Percentiles rank a stretch among this genome's conserved stretches.
Evolutionary conservation across 2,113 vertebrate species (phyloP).

Genomic region (Ochotona curzoniae): DNA sequence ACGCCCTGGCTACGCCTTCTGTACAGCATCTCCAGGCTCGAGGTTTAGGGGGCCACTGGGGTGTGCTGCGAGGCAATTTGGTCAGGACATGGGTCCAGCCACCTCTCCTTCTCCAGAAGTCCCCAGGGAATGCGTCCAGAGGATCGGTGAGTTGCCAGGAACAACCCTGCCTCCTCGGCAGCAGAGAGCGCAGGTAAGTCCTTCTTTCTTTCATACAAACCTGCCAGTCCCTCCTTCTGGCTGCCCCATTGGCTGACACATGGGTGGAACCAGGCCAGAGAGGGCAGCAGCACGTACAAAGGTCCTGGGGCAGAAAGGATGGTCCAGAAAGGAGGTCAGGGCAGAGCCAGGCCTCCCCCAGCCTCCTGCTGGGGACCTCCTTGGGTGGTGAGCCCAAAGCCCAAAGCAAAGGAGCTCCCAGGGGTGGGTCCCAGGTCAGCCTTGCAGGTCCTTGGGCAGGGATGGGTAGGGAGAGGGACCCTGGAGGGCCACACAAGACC

Average conservation of each 20-base stretch:
- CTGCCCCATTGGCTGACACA: no score
- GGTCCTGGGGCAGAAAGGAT: neutral
- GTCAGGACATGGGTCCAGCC: neutral
- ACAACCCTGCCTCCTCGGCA: neutral
- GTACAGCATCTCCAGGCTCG: fast-evolving
- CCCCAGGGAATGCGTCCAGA: neutral
- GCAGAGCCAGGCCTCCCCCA: no score
- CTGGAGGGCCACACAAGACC: no score
- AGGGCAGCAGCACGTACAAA: neutral
- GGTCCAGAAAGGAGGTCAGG: neutral
- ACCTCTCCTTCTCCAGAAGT: neutral
- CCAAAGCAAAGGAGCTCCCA: no score
- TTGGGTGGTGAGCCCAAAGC: no score
- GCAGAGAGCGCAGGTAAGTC: neutral
- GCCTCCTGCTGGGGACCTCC: no score
- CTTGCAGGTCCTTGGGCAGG: no score
- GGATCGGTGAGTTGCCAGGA: neutral
- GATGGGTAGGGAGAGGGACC: no score
- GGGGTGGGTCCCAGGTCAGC: no score
- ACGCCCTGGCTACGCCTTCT: neutral
- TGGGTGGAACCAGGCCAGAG: neutral
- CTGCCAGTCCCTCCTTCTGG: no score
- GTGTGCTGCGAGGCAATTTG: neutral
- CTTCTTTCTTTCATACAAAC: no score
- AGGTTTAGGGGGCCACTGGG: fast-evolving